These are phyloP conservation scores for Spinibarbus caldwelli DNA, from an alignment of 2,797 vertebrate genomes.

Conservation along the genomic window DNA sequence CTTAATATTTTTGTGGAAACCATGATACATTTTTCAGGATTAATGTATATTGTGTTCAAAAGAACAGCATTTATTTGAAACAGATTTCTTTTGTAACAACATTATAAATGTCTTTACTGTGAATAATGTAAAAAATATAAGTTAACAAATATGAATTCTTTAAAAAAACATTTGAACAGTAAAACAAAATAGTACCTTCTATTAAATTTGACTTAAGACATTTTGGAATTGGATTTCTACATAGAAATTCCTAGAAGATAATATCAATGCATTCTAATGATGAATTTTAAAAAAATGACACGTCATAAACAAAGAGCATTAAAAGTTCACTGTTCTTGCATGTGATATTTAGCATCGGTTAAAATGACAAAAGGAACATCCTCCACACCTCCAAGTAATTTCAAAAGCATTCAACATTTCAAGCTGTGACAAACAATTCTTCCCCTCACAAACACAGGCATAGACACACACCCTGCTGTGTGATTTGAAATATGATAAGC, in stretches of 20 bases:
- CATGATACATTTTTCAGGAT: not conserved
- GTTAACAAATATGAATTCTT: not conserved
- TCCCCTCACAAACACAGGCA: slow-evolving; percentile 36
- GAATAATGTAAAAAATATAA: too few species aligned
- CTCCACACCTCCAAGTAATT: slow-evolving; percentile 49
- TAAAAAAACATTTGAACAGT: too few species aligned
- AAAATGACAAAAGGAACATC: slow-evolving; percentile 30
- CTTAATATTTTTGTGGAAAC: not conserved
- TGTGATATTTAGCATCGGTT: not conserved
- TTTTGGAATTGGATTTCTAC: not conserved
- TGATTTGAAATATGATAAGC: slow-evolving; percentile 54
- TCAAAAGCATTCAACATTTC: slow-evolving; percentile 59
- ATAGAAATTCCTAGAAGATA: not conserved
- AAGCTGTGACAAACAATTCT: slow-evolving; percentile 36
- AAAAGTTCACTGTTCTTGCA: not conserved
- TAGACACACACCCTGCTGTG: slow-evolving; percentile 56
- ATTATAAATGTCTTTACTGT: not conserved
- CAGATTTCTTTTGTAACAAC: not conserved
- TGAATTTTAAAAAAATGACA: not conserved
- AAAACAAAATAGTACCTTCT: not conserved
- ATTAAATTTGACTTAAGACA: not conserved
- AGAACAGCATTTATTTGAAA: not conserved
- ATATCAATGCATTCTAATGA: not conserved
- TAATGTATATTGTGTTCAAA: not conserved
- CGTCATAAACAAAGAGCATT: not conserved